These are phyloP conservation scores for Tetragonisca angustula DNA, from an alignment of 2,888 invertebrate species.

Conservation along the genomic window DNA sequence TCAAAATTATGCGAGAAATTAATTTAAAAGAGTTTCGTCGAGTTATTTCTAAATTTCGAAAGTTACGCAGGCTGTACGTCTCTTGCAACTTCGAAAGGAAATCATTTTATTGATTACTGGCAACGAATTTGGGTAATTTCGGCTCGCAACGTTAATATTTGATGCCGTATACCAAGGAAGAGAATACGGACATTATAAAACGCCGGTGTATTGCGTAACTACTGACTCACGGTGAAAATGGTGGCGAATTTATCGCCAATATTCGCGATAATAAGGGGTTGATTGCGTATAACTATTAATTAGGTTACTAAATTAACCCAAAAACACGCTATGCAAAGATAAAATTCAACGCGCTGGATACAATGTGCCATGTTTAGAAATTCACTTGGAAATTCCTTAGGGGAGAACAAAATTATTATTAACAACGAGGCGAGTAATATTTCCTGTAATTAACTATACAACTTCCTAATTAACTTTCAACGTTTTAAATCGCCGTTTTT, in stretches of 20 bases:
- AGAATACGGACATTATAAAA: neutral
- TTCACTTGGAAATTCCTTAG: neutral
- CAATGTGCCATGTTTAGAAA: neutral
- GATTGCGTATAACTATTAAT: conserved; percentile 15
- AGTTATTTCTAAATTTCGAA: too few relatives aligned
- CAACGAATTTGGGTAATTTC: neutral
- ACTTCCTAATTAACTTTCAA: neutral
- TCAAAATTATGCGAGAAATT: too few relatives aligned
- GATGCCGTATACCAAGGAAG: neutral
- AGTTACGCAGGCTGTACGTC: too few relatives aligned
- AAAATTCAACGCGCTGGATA: neutral
- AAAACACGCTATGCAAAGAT: neutral
- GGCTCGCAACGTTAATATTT: neutral
- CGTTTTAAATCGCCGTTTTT: neutral
- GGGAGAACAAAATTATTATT: neutral
- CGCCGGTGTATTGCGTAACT: conserved; percentile 9
- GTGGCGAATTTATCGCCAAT: conserved; percentile 4
- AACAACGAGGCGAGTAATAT: neutral
- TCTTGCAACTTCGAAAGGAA: neutral
- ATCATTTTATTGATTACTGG: neutral
- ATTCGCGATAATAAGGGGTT: conserved; percentile 7
- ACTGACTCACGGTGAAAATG: neutral
- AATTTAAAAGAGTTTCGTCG: too few relatives aligned
- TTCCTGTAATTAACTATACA: neutral
- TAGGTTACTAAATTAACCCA: conserved; percentile 13